Base-by-base conservation (phyloP, 2,888 invertebrate genomes). In the Stenichneumon culpator region DNA sequence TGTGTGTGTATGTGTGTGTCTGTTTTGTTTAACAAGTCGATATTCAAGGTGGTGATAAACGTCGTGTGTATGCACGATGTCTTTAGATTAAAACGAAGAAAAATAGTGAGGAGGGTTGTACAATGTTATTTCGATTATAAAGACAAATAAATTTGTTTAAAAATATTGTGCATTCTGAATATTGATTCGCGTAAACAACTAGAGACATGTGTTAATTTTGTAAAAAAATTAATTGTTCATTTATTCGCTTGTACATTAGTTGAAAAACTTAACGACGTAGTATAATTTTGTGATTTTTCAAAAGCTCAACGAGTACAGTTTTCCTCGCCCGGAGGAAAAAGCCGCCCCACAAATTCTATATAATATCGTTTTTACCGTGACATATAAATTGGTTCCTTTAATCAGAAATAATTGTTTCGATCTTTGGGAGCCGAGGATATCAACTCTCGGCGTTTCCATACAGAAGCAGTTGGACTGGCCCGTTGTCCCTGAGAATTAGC, bases 361-460 rank as follows among this genome's bases (percentile, higher is more conserved):
- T n/a, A 52, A 79, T 70, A 77, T 63, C 65, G 39, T 63, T 50
- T 36, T 44, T 22, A 36, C 6, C 32, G 28, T 14, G 14, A 65
- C 36, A 67, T 44, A 14, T 16, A 50, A 22, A 9, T 14, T 39
- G 25, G 50, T 60, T 50, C 14, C 28, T 28, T 47, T 19, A 9
- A 69, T 92, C 86, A 92, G 84, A 92, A 91, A 83, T 90, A 92
- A 86, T 88, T 89, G 80, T 92, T 91, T 72, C 92, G 91, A 78
- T 94, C 92, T 87, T 95, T 95, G 1, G 94, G 96, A 84, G 97
- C 97, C 94, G 97, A 97, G 63, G 97, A 97, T 90, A 98, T 97
- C 81, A 97, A 94, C 94, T 97, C 97, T 84, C 97, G 96, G 86
- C 97, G 95, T 94, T 97, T 97, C 95, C 97, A 97, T 25, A 97